These are phyloP conservation scores for Andrena haemorrhoa DNA, from an alignment of 2,888 invertebrate genomes.

Conservation along the genomic window DNA sequence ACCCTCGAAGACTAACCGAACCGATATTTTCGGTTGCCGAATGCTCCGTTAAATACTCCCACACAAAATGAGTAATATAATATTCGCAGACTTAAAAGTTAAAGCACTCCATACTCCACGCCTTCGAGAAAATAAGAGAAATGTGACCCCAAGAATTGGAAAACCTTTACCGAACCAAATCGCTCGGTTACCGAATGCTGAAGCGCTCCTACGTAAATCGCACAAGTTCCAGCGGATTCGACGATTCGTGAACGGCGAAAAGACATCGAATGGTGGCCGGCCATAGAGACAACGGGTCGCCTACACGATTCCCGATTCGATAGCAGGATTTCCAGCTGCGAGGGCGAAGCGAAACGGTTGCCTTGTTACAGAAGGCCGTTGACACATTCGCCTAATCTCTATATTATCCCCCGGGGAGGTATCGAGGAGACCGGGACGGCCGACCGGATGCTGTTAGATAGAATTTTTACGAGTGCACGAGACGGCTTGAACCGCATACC, in stretches of 20 bases:
- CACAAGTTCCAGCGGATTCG: not conserved
- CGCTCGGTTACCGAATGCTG: too few relatives aligned
- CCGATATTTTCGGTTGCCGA: too few relatives aligned
- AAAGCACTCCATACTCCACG: too few relatives aligned
- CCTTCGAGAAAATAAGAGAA: too few relatives aligned
- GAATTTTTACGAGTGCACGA: conserved; percentile 70
- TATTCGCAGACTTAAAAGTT: too few relatives aligned
- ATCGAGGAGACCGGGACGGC: conserved; percentile 45
- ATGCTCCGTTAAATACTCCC: too few relatives aligned
- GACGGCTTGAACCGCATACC: conserved; percentile 52
- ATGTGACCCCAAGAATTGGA: too few relatives aligned
- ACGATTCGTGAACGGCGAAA: conserved; percentile 5
- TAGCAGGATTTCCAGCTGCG: conserved; percentile 27
- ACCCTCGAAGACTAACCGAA: too few relatives aligned
- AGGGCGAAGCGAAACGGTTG: conserved; percentile 42
- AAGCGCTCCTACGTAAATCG: too few relatives aligned
- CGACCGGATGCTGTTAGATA: conserved; percentile 75
- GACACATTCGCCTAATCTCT: conserved; percentile 71
- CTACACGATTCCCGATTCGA: conserved; percentile 37
- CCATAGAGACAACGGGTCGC: conserved; percentile 25
- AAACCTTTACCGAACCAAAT: too few relatives aligned
- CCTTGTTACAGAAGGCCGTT: conserved; percentile 52
- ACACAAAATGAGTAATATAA: too few relatives aligned
- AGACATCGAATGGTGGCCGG: not conserved
- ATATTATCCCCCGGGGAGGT: conserved; percentile 69